Evolutionary conservation across 2,113 vertebrate genomes (phyloP), one percentile per base, ranked within the genome.

Genomic region (Anolis sagrei): DNA sequence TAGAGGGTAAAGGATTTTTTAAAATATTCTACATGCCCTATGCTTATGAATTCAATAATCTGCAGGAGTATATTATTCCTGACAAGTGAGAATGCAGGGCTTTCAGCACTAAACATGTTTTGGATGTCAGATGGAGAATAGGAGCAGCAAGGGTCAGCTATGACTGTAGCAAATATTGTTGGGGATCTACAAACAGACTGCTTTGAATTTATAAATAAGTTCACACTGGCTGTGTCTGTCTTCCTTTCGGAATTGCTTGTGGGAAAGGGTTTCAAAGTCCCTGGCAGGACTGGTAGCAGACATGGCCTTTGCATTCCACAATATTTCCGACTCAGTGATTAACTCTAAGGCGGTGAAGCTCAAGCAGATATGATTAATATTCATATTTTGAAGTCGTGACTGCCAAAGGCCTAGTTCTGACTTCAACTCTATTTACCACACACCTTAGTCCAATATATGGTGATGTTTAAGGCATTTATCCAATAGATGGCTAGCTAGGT

Each of bases 161-260:
- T 58, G 79, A 72, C 27, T 21, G 39, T 18, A 81, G 79, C 76
- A 72, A 44, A 34, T 76, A 75, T 51, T 87, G 74, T 4, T 13
- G 54, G 54, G 54, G 74, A 87, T 27, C 48, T 32, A 70, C 51
- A 79, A 0, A 0, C 62, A 44, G 0, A 3, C 49, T 85, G 44
- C 36, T 61, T 79, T n/a, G 74, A 36, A 21, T 85, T 80, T 83
- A 85, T 78, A 85, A 88, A 86, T 49, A 81, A 75, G 72, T 49
- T 25, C 44, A 19, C 34, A 54, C 54, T 4, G 0, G 21, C 70
- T 87, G 11, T 23, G 48, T 64, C 81, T 25, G 4, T 4, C 1
- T 16, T 79, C 51, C 27, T 85, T 27, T 82, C 16, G 1, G 5
- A 8, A 79, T 25, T 49, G 29, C 76, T 87, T 84, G 29, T 18